A percentile compares a stretch with the other conserved stretches of the same genome.
Evolutionary conservation across 1,140 invertebrate genomes (phyloP).

Genomic region (Atopsyche davidsoni): DNA sequence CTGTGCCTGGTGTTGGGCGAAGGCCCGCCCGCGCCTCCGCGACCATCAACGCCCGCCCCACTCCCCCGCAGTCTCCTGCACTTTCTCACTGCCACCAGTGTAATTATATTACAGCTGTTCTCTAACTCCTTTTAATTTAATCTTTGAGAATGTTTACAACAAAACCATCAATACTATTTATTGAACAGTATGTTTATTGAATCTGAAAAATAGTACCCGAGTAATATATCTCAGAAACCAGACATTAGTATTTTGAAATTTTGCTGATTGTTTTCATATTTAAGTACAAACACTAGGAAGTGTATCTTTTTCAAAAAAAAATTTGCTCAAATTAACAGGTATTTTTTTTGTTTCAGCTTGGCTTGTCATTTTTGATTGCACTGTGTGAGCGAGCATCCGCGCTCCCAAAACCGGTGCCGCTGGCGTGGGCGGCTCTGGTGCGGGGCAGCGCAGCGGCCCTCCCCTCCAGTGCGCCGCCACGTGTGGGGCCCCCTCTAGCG

Average conservation of each 20-base stretch:
- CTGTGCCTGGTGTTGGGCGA: constrained; percentile 25
- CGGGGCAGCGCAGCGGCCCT: constrained; percentile 5
- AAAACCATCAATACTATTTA: too few relatives aligned
- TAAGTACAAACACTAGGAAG: too few relatives aligned
- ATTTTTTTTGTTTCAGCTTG: constrained; percentile 20
- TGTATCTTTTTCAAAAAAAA: too few relatives aligned
- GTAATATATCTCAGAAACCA: background rate
- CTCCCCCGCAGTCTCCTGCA: constrained; percentile 21
- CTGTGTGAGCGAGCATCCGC: constrained; percentile 21
- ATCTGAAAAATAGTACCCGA: too few relatives aligned
- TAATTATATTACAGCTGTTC: too few relatives aligned
- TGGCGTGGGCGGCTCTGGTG: constrained; percentile 22
- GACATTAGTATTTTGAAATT: too few relatives aligned
- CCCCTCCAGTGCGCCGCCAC: constrained; percentile 1
- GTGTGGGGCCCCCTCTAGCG: background rate
- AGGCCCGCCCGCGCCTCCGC: constrained; percentile 4
- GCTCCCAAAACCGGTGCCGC: constrained; percentile 21
- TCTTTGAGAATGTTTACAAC: background rate
- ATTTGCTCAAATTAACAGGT: too few relatives aligned
- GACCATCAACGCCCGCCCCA: constrained; percentile 21
- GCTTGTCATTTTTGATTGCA: constrained; percentile 19
- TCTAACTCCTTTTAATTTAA: too few relatives aligned
- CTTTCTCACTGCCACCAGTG: constrained; percentile 23
- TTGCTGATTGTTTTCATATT: too few relatives aligned
- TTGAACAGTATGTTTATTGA: too few relatives aligned